Conservation (phyloP, 2,113 vertebrate genomes). For the Glaucomys volans region DNA sequence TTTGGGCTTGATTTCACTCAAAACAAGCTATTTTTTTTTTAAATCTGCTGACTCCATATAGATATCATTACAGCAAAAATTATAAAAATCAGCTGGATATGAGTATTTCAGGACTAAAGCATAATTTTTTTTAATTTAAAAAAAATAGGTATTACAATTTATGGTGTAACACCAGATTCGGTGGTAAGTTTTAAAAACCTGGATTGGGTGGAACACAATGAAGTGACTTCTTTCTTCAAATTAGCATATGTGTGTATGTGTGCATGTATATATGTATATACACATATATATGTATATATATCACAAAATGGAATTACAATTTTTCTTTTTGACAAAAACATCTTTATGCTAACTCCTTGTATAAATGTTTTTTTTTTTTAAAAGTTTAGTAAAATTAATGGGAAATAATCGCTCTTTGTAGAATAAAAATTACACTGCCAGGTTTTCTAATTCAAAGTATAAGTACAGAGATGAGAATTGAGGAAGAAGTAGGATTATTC, state of each 20-base stretch:
- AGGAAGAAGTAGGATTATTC: not conserved
- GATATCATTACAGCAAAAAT: not conserved
- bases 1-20: not conserved
- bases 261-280: not conserved
- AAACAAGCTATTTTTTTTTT: not conserved
- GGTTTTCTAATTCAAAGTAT: not conserved
- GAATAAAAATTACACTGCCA: not conserved
- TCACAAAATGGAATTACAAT: not conserved
- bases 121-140: not conserved
- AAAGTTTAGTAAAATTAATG: not conserved
- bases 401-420: not conserved
- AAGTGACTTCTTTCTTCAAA: not conserved
- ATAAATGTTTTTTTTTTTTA: not conserved
- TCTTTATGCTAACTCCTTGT: not conserved
- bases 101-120: not conserved
- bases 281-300: not conserved
- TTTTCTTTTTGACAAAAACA: not conserved
- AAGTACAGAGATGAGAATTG: not conserved
- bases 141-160: not conserved
- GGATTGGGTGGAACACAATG: not conserved
- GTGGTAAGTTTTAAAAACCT: not conserved
- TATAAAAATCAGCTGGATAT: not conserved
- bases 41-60: not conserved
- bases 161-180: not conserved
- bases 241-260: not conserved